Evolutionary conservation across 2,113 vertebrate species (phyloP).

Genomic region (Onychostruthus taczanowskii): DNA sequence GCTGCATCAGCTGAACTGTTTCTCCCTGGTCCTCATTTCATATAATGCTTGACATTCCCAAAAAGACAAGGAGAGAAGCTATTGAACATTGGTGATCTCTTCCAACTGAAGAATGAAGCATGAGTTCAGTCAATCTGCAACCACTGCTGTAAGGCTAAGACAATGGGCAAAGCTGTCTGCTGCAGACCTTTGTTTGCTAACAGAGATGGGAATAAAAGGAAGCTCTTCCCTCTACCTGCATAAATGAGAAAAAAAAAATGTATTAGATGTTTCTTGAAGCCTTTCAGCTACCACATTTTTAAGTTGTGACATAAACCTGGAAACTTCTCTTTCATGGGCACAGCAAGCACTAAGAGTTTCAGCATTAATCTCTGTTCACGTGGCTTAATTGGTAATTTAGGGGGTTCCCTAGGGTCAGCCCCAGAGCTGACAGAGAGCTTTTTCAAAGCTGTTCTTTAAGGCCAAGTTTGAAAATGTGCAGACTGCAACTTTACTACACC

Average conservation of each 20-base stretch:
- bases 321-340: not conserved
- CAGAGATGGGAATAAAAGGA: not conserved
- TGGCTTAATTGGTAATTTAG: not conserved
- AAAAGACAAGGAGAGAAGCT: not conserved
- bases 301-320: not conserved
- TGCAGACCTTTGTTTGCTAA: not conserved
- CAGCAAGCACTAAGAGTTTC: not conserved
- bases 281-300: not conserved
- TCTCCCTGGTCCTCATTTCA: not conserved
- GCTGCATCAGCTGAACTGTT: not conserved
- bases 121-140: not conserved
- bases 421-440: not conserved
- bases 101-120: not conserved
- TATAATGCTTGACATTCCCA: not conserved
- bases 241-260: not conserved
- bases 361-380: not conserved
- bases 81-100: not conserved
- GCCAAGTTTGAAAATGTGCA: not conserved
- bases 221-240: not conserved
- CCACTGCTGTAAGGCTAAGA: not conserved
- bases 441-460: not conserved
- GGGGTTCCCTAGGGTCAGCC: not conserved
- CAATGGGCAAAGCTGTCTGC: not conserved
- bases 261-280: not conserved
- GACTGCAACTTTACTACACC: not conserved